phyloP scores from a whole-genome alignment of 2,797 vertebrate species.

The Bradypodion ventrale region DNA sequence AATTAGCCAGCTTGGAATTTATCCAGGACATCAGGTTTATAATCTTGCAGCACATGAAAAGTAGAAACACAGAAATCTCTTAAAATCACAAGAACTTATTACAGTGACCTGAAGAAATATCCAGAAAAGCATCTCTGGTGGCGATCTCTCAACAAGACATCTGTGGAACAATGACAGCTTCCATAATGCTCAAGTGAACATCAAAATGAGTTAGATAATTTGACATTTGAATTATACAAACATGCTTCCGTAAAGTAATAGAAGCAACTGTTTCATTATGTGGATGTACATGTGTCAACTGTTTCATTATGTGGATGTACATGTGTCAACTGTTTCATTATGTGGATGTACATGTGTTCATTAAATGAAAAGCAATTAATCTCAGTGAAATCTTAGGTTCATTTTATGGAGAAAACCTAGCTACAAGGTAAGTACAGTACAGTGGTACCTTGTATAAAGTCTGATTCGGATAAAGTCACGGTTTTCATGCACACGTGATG shows the following conservation, averaged over 20 bases:
- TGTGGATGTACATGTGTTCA: not conserved
- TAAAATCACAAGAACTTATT: slow-evolving; percentile 7
- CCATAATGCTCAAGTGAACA: not conserved
- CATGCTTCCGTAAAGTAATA: not conserved
- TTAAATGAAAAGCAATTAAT: not conserved
- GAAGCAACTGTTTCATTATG: not conserved
- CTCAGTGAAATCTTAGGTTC: not conserved
- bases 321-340: not conserved
- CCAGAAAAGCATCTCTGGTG: slow-evolving; percentile 15
- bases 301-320: not conserved
- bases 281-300: not conserved
- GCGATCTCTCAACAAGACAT: not conserved
- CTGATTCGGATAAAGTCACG: no score
- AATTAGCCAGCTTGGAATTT: slow-evolving; percentile 51
- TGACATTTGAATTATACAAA: not conserved
- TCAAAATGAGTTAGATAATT: not conserved
- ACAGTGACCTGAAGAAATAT: not conserved
- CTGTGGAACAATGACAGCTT: not conserved
- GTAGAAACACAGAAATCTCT: slow-evolving; percentile 29
- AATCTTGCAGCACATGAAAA: slow-evolving; percentile 35
- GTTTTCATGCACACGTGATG: no score
- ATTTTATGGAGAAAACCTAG: not conserved
- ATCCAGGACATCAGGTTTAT: slow-evolving; percentile 41
- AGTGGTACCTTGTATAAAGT: no score
- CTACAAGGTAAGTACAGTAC: no score